Base-by-base conservation (phyloP, 2,888 invertebrate species). In the Caenorhabditis becei region DNA sequence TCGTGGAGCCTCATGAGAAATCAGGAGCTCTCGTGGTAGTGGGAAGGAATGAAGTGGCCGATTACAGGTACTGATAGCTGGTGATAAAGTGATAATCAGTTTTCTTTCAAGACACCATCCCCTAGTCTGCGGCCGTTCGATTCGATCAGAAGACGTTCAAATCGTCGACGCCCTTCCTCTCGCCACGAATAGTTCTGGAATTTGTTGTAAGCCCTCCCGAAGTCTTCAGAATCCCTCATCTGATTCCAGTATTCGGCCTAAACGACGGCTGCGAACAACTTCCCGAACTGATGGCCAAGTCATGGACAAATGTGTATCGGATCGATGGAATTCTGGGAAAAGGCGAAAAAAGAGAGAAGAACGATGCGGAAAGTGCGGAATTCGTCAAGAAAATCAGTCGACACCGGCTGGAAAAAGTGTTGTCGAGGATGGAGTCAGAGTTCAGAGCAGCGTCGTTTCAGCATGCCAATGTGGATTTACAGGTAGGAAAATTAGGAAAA, bases 401-500 rank as follows among this genome's bases (percentile, higher is more conserved):
- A 67, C 93, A 93, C 44, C 93, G 94, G 83, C 92, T 97, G 5
- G 96, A 96, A 86, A 93, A 93, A 77, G 91, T 96, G 20, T 93
- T 96, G 23, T 94, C 95, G 10, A 65, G 84, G 28, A 71, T 89
- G 59, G 83, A 86, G 49, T 79, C 85, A 7, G 87, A 90, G 41
- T 90, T 86, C 59, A 79, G 88, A 37, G 78, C 83, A 23, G 78
- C 83, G 8, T 83, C 88, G 8, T 90, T 88, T 77, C 83, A 89
- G 47, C 66, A 86, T 53, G 88, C 89, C 8, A 96, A 96, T 26
- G 94, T 97, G 0, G 94, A 95, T 91, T 93, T 95, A 80, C 94
- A 95, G 78, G 86, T 85, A 1, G n/a, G n/a, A n/a, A n/a, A n/a
- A n/a, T n/a, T n/a, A n/a, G n/a, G n/a, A n/a, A n/a, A n/a, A n/a